phyloP scores from a whole-genome alignment of 1,140 invertebrate genomes.

The Conus ventricosus region DNA sequence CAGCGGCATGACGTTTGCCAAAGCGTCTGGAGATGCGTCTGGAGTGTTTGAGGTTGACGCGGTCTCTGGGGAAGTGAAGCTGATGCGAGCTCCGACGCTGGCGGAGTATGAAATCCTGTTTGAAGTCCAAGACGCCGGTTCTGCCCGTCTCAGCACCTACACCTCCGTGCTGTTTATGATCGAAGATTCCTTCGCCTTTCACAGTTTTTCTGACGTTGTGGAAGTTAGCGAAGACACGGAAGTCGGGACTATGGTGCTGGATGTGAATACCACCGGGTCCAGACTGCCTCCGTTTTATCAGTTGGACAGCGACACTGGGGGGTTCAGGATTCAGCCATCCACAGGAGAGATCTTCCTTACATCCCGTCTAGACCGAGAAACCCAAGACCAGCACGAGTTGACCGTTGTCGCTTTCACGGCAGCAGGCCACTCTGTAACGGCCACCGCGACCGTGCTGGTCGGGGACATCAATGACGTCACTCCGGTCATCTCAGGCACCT shows the following conservation, averaged over 20 bases:
- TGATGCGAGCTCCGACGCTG: neutral
- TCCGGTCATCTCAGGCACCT: slow-evolving; percentile 24
- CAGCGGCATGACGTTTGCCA: slow-evolving; percentile 1
- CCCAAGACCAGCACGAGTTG: neutral
- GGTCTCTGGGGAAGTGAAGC: neutral
- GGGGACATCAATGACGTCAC: slow-evolving; percentile 52
- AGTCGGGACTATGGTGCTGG: neutral
- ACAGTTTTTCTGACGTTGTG: neutral
- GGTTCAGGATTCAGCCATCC: neutral
- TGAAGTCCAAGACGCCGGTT: neutral
- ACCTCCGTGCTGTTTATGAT: neutral
- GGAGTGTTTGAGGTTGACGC: slow-evolving; percentile 16
- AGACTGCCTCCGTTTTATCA: neutral
- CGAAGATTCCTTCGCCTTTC: neutral
- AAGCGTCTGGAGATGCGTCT: neutral
- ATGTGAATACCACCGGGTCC: neutral
- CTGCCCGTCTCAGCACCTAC: neutral
- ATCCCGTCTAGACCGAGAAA: neutral
- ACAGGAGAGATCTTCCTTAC: neutral
- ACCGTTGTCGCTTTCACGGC: slow-evolving; percentile 77
- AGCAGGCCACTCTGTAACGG: slow-evolving; percentile 90
- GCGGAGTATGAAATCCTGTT: neutral
- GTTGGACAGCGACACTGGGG: neutral
- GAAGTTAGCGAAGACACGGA: neutral
- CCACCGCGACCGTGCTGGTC: slow-evolving; percentile 67